Conservation (phyloP, 1,140 invertebrate species). For the Drosophila lini region DNA sequence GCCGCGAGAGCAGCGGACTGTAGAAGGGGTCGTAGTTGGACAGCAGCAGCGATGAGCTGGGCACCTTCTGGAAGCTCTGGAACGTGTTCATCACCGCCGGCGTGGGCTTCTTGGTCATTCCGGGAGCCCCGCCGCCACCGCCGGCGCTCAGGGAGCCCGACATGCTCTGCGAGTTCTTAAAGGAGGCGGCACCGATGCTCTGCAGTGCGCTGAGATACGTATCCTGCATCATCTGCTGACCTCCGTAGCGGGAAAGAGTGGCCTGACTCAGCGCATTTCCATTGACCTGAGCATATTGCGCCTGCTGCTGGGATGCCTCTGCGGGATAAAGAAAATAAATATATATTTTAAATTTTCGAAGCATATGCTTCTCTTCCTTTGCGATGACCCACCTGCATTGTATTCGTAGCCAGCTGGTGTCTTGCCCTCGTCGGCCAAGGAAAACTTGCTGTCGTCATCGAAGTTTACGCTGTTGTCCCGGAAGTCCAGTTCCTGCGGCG, state of each 20-base stretch:
- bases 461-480: constrained; percentile 76
- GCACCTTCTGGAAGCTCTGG: constrained; percentile 93
- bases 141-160: constrained; percentile 62
- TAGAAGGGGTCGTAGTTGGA: constrained; percentile 95
- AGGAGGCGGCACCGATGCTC: constrained; percentile 75
- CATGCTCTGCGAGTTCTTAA: constrained; percentile 75
- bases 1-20: constrained; percentile 90
- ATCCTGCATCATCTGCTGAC: constrained; percentile 76
- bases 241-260: constrained; percentile 65
- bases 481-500: constrained; percentile 88
- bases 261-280: constrained; percentile 60
- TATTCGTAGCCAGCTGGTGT: constrained; percentile 76
- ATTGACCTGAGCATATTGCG: constrained; percentile 71
- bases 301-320: constrained; percentile 78
- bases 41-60: constrained; percentile 90
- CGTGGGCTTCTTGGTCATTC: constrained; percentile 68
- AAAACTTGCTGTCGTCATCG: constrained; percentile 85
- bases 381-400: constrained; percentile 81
- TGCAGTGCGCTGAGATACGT: constrained; percentile 76
- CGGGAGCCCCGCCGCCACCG: constrained; percentile 47
- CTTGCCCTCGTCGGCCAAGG: constrained; percentile 84
- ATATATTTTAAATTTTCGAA: neutral
- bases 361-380: neutral
- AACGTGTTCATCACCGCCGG: constrained; percentile 84
- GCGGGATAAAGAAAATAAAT: constrained; percentile 1